Evolutionary conservation across 2,888 invertebrate genomes (phyloP), one percentile per base, ranked within the genome.

Genomic region (Brenthis ino): DNA sequence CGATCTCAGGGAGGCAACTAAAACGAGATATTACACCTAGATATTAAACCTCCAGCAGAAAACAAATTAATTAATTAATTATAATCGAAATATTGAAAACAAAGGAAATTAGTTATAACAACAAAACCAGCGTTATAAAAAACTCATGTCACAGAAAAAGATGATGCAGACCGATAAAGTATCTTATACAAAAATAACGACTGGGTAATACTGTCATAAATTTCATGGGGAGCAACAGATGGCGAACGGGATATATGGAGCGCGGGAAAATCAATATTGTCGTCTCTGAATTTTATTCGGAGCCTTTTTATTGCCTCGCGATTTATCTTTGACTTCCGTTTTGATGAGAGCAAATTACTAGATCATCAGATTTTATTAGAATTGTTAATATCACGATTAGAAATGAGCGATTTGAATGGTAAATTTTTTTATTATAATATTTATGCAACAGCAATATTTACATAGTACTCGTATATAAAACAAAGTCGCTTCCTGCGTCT

Each of bases 141-240:
- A 85, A 81, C 80, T 82, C 82, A 79, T 84, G 84, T 87, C 80
- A 80, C 80, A 79, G 77, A 81, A 84, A 84, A 82, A 80, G 84
- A 80, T 80, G 79, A 77, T 79, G 78, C 74, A 77, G n/a, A 76
- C 82, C 55, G 82, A 91, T 91, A 91, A 90, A 91, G 89, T 83
- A 89, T 85, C 86, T 89, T 88, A 86, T 88, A 89, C 86, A 87
- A 89, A 89, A 90, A 89, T 91, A 91, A 91, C 88, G 89, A 87
- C 86, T 85, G 81, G 81, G 89, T 91, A 91, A 91, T 90, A 85
- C 82, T 82, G 85, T 85, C 91, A 88, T 92, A 89, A 92, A 91
- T 87, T 92, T 91, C 89, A 91, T 90, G 87, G 85, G 86, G 85
- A 90, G 92, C 91, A 92, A 92, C 92, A 92, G 92, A 92, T 92